Percentiles rank a stretch among this genome's conserved stretches.
Conservation (phyloP, 2,888 invertebrate species). For the Cheilosia grossa region DNA sequence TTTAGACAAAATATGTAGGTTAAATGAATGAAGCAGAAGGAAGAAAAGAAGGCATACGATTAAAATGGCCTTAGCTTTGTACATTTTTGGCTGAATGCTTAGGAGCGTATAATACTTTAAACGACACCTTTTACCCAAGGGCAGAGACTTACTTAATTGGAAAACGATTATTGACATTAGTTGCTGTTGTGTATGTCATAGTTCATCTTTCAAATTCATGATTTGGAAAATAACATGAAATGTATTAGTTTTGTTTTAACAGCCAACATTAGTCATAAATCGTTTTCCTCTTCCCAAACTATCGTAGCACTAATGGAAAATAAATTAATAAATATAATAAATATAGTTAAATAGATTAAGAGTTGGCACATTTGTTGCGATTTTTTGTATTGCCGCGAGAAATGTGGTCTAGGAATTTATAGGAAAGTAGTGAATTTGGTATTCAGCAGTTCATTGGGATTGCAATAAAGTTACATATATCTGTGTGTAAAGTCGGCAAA, state of each 20-base stretch:
- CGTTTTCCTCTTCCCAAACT: constrained; percentile 35
- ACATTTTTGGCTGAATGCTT: constrained; percentile 45
- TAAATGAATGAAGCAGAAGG: constrained; percentile 25
- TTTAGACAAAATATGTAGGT: constrained; percentile 12
- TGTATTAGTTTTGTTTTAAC: background rate
- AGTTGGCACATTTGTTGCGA: constrained; percentile 65
- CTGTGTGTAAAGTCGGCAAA: no score
- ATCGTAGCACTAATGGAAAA: constrained; percentile 36
- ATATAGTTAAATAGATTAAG: constrained; percentile 40
- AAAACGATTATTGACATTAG: constrained; percentile 22
- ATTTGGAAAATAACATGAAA: no score
- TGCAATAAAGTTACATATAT: no score
- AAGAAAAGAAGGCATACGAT: constrained; percentile 12
- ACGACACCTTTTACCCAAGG: constrained; percentile 71
- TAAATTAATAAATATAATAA: constrained; percentile 57
- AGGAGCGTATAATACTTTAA: constrained; percentile 34
- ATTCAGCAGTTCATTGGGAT: no score
- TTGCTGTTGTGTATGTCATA: background rate
- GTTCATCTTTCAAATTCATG: no score
- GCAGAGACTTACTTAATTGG: constrained; percentile 15
- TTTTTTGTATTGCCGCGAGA: constrained; percentile 29
- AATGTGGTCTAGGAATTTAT: constrained; percentile 11
- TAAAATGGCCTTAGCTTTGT: constrained; percentile 33
- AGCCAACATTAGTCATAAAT: constrained; percentile 22
- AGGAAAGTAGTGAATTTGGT: background rate